phyloP scores from a whole-genome alignment of 1,140 invertebrate genomes.

The Teleopsis dalmanni region DNA sequence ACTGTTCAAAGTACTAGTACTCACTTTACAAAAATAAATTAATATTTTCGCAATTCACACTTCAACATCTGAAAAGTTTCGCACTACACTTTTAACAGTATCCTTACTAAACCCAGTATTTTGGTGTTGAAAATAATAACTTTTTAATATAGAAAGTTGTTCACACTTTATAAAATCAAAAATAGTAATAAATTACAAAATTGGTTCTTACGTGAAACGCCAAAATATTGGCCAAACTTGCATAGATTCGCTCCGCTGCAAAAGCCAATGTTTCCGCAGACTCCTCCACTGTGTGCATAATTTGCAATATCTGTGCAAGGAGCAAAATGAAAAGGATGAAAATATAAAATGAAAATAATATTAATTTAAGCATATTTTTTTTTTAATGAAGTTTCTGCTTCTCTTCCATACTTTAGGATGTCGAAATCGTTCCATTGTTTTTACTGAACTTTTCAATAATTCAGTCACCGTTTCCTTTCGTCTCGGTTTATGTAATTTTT shows the following conservation, averaged over 20 bases:
- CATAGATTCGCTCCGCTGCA: slow-evolving; percentile 80
- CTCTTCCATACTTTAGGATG: slow-evolving; percentile 67
- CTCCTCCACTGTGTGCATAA: slow-evolving; percentile 71
- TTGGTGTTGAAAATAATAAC: too few species aligned
- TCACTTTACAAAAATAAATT: too few species aligned
- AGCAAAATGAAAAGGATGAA: background rate
- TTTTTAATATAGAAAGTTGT: too few species aligned
- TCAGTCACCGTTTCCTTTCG: slow-evolving; percentile 87
- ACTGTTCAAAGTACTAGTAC: too few species aligned
- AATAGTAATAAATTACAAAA: too few species aligned
- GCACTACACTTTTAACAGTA: too few species aligned
- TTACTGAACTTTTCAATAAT: slow-evolving; percentile 72
- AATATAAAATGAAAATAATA: slow-evolving; percentile 7
- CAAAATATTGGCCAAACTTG: slow-evolving; percentile 80
- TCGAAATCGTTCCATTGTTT: slow-evolving; percentile 72
- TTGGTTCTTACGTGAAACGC: slow-evolving; percentile 58
- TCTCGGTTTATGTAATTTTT: slow-evolving; percentile 91
- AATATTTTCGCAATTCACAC: too few species aligned
- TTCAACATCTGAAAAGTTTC: too few species aligned
- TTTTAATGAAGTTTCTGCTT: background rate
- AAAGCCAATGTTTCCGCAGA: slow-evolving; percentile 82
- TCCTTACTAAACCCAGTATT: too few species aligned
- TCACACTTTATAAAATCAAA: too few species aligned
- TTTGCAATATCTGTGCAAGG: slow-evolving; percentile 52
- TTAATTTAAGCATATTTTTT: background rate